phyloP scores from a whole-genome alignment of 1,140 invertebrate genomes.

The Drosophila leontia region DNA sequence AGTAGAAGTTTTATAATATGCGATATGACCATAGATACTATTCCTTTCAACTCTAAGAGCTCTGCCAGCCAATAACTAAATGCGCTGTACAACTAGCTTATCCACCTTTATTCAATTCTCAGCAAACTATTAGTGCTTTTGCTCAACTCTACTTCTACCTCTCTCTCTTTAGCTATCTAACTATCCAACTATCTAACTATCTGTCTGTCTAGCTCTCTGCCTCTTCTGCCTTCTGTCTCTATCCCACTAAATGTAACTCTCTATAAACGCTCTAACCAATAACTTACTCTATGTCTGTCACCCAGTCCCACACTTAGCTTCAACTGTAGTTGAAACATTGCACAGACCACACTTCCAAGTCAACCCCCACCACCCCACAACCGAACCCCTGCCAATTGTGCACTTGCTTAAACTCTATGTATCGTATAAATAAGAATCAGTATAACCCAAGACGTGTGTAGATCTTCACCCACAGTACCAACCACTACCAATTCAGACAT shows the following conservation, averaged over 20 bases:
- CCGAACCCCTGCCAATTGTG: conserved; percentile 62
- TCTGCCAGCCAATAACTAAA: conserved; percentile 80
- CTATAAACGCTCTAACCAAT: conserved; percentile 55
- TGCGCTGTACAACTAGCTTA: conserved; percentile 82
- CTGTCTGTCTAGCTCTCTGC: conserved; percentile 53
- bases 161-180: conserved; percentile 53
- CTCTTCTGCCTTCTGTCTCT: conserved; percentile 48
- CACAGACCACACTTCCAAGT: conserved; percentile 37
- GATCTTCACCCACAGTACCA: conserved; percentile 65
- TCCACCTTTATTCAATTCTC: conserved; percentile 69
- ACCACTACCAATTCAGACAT: conserved; percentile 41
- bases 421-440: conserved; percentile 49
- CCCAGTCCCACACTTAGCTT: conserved; percentile 62
- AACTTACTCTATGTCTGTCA: conserved; percentile 53
- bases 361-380: conserved; percentile 10
- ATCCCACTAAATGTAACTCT: conserved; percentile 46
- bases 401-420: conserved; percentile 68
- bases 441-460: conserved; percentile 73
- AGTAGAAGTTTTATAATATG: conserved; percentile 58
- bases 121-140: conserved; percentile 74
- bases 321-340: conserved; percentile 63
- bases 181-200: conserved; percentile 28
- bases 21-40: conserved; percentile 63
- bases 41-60: conserved; percentile 79
- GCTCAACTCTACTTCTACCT: conserved; percentile 74